These are phyloP conservation scores for Erynnis tages DNA, from an alignment of 2,888 invertebrate genomes.

Conservation along the genomic window DNA sequence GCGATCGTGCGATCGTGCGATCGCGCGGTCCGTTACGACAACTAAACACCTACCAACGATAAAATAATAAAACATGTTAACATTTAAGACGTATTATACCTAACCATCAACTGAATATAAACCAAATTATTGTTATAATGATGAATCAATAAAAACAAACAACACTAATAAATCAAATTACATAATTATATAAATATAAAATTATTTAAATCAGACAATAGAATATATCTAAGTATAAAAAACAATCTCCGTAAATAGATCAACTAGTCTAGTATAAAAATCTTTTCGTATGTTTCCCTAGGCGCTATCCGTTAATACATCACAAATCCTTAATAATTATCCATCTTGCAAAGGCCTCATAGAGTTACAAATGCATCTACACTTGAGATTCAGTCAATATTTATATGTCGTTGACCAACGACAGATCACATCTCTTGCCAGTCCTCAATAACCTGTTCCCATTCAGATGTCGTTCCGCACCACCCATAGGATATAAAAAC, in stretches of 20 bases:
- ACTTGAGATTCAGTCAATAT: slow-evolving; percentile 82
- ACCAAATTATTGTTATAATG: slow-evolving; percentile 68
- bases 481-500: slow-evolving; percentile 76
- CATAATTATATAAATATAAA: slow-evolving; percentile 78
- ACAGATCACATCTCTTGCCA: slow-evolving; percentile 81
- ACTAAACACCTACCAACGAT: slow-evolving; percentile 73
- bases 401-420: slow-evolving; percentile 82
- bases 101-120: slow-evolving; percentile 62
- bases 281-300: slow-evolving; percentile 82
- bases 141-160: slow-evolving; percentile 80
- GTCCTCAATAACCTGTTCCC: slow-evolving; percentile 64
- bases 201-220: slow-evolving; percentile 81
- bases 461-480: slow-evolving; percentile 74
- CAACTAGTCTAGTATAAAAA: slow-evolving; percentile 82
- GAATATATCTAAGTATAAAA: slow-evolving; percentile 81
- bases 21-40: slow-evolving; percentile 43
- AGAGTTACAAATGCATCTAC: slow-evolving; percentile 82
- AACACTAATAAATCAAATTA: slow-evolving; percentile 81
- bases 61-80: slow-evolving; percentile 70
- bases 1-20: too few species aligned
- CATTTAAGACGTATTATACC: slow-evolving; percentile 51
- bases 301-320: slow-evolving; percentile 82
- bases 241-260: slow-evolving; percentile 83
- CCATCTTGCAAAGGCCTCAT: slow-evolving; percentile 82
- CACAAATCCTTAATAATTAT: slow-evolving; percentile 81